Conservation (phyloP, 2,797 vertebrate genomes). For the Sebastes kiyomatsui region DNA sequence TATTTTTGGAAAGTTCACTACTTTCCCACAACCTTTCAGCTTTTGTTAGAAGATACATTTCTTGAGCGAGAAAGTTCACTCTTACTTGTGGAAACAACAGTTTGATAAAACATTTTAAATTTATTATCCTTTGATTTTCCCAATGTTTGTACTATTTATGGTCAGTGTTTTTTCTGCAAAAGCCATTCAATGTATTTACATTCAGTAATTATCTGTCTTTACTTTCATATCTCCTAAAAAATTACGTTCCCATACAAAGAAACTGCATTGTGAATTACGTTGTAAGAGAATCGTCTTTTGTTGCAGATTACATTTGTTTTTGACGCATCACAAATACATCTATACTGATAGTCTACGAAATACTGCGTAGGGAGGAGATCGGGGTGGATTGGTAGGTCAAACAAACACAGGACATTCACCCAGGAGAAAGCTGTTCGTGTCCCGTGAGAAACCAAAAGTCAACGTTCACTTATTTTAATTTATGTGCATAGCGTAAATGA, state of each 20-base stretch:
- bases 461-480: too few relatives aligned
- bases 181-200: not conserved
- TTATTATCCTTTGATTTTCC: not conserved
- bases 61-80: not conserved
- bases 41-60: not conserved
- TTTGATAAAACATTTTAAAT: not conserved
- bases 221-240: not conserved
- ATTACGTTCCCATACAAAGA: fast-evolving
- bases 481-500: too few relatives aligned
- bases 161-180: not conserved
- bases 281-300: too few relatives aligned
- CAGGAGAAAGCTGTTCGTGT: not conserved
- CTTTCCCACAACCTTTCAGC: not conserved
- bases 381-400: not conserved
- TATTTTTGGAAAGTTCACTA: not conserved
- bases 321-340: too few relatives aligned
- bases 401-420: not conserved
- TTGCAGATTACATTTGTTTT: too few relatives aligned
- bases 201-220: not conserved
- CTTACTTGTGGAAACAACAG: not conserved
- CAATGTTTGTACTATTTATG: not conserved
- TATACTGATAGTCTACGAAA: too few relatives aligned
- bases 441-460: too few relatives aligned
- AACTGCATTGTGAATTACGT: not conserved
- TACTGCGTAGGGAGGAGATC: too few relatives aligned